These are phyloP conservation scores for Trochalopteron elliotii DNA, from an alignment of 2,113 vertebrate genomes.

Conservation along the genomic window DNA sequence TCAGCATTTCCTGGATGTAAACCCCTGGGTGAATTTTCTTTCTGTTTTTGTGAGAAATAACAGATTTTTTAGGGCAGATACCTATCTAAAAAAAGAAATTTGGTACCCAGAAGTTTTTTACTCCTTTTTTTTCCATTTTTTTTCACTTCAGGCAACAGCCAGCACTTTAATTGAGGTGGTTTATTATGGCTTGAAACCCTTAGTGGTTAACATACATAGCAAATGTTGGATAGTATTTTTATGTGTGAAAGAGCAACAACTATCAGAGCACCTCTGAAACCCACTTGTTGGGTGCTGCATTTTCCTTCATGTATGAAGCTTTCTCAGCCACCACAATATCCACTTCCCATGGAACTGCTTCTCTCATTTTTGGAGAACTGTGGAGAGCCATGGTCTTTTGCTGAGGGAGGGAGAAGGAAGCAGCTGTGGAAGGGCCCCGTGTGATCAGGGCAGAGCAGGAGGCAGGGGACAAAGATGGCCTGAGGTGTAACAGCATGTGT, in stretches of 20 bases:
- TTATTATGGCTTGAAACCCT: background rate
- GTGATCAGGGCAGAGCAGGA: background rate
- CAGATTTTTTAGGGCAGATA: background rate
- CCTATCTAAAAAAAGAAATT: background rate
- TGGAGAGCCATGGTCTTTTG: background rate
- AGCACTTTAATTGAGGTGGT: background rate
- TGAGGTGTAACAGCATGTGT: background rate
- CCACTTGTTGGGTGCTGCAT: background rate
- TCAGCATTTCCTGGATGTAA: background rate
- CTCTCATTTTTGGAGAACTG: background rate
- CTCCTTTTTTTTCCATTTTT: background rate
- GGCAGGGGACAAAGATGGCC: background rate
- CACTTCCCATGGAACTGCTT: background rate
- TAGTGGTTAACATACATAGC: background rate
- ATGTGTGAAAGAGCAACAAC: background rate
- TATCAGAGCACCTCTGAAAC: background rate
- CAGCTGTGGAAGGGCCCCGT: background rate
- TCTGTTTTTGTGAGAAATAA: background rate
- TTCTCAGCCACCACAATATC: background rate
- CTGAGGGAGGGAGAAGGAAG: background rate
- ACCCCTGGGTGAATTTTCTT: background rate
- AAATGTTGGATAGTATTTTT: background rate
- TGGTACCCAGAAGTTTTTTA: background rate
- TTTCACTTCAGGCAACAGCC: background rate
- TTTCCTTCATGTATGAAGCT: background rate